Evolutionary conservation across 2,888 invertebrate genomes (phyloP), one percentile per base, ranked within the genome.

Genomic region (Encarsia formosa): DNA sequence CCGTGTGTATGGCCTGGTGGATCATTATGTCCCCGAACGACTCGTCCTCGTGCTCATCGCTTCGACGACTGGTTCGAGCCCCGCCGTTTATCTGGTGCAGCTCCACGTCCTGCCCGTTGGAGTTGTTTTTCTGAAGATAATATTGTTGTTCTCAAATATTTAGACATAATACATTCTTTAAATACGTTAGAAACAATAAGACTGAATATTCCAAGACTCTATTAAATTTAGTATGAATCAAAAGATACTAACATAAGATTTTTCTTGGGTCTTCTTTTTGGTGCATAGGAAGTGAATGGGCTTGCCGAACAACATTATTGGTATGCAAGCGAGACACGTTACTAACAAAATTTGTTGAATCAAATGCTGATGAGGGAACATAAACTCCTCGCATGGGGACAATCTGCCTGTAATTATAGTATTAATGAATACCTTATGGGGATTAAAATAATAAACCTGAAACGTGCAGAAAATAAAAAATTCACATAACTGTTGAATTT

Each of bases 1-100:
- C 95, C 2, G 97, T 97, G 75, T 97, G 95, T 65, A 97, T 97
- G 15, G 85, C 87, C 70, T 96, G 95, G 73, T 93, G 88, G 65
- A 97, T 94, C 80, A 92, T 88, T 61, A 94, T 77, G 70, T 96
- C 96, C 59, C 88, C 83, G 76, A 93, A 86, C 2, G 87, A 80
- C 61, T 78, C 79, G 19, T 62, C 58, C 11, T 61, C 58, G 11
- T 50, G 59, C 16, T 78, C 77, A 15, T 77, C 78, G 58, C 78
- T 78, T 37, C 77, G 23, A 0, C 32, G n/a, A n/a, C n/a, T n/a
- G n/a, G n/a, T n/a, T n/a, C n/a, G n/a, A 76, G 78, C 79, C 78
- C 49, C 65, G 66, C 77, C 78, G 77, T 79, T 80, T 43, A 65
- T 69, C 45, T 73, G 77, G 68, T 81, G 80, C 32, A 81, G 74